Evolutionary conservation across 2,888 invertebrate species (phyloP).

Genomic region (Lottia scabra): DNA sequence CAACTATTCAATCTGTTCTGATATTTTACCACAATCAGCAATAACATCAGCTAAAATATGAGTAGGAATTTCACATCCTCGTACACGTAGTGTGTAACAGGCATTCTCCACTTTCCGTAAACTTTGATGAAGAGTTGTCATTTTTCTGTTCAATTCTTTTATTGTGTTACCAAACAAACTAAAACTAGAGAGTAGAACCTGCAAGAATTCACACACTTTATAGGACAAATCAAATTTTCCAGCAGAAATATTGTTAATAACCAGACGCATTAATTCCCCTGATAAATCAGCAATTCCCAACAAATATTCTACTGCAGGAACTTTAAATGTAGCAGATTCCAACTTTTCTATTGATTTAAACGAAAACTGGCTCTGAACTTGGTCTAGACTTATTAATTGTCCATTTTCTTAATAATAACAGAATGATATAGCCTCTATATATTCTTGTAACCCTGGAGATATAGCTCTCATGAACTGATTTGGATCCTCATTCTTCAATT

Average conservation of each 20-base stretch:
- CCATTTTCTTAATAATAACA: constrained; percentile 78
- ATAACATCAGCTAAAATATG: constrained; percentile 75
- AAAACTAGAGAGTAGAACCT: constrained; percentile 72
- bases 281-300: constrained; percentile 88
- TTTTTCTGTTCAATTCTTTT: constrained; percentile 80
- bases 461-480: constrained; percentile 79
- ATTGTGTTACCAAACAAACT: constrained; percentile 74
- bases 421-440: constrained; percentile 86
- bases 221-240: constrained; percentile 63
- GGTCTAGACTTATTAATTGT: constrained; percentile 75
- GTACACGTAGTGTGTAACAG: constrained; percentile 83
- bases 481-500: constrained; percentile 80
- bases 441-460: constrained; percentile 80
- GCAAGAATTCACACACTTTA: constrained; percentile 77
- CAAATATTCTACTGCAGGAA: constrained; percentile 74
- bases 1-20: not conserved
- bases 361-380: constrained; percentile 67
- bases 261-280: constrained; percentile 90
- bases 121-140: constrained; percentile 80
- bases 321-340: constrained; percentile 37
- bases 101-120: constrained; percentile 86
- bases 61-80: constrained; percentile 84
- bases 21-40: constrained; percentile 4
- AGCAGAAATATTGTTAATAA: constrained; percentile 83
- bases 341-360: constrained; percentile 25